phyloP scores from a whole-genome alignment of 2,888 invertebrate species.

The Tinea semifulvella region DNA sequence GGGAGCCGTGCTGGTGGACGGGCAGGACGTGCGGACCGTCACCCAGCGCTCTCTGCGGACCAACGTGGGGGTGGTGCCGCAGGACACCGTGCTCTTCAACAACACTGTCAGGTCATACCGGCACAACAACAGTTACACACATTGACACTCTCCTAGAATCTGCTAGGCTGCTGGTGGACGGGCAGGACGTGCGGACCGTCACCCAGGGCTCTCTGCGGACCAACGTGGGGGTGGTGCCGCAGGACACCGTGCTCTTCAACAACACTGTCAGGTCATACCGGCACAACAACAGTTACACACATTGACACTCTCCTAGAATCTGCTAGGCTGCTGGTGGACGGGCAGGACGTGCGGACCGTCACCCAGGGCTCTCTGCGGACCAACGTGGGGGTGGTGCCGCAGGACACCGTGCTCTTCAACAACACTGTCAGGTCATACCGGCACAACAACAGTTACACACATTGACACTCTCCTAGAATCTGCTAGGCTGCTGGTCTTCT shows the following conservation, averaged over 20 bases:
- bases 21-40: conserved; percentile 87
- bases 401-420: conserved; percentile 96
- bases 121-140: no score
- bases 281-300: conserved; percentile 97
- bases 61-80: conserved; percentile 94
- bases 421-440: conserved; percentile 85
- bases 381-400: conserved; percentile 94
- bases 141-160: no score
- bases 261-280: conserved; percentile 85
- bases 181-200: conserved; percentile 87
- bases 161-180: conserved; percentile 93
- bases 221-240: conserved; percentile 94
- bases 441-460: no score
- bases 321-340: conserved; percentile 90
- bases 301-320: no score
- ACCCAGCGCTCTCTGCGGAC: conserved; percentile 84
- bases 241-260: conserved; percentile 96
- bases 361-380: conserved; percentile 84
- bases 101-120: conserved; percentile 85
- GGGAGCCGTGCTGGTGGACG: conserved; percentile 88
- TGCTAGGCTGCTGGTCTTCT: no score
- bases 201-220: conserved; percentile 84
- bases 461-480: no score
- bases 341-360: conserved; percentile 87
- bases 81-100: conserved; percentile 96